phyloP scores from a whole-genome alignment of 2,113 vertebrate species.

The Sprattus sprattus region DNA sequence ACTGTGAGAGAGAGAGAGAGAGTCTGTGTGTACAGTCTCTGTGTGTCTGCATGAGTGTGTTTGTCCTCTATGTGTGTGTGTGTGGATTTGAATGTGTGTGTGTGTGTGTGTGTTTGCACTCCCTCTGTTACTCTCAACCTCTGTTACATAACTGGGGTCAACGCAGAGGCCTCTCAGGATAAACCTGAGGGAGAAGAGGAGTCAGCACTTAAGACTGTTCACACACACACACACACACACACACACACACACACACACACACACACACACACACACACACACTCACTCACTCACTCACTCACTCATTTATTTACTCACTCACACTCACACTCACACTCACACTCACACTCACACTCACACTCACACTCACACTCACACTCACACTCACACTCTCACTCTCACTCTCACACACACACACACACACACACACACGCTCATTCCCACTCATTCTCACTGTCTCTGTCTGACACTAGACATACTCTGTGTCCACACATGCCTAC shows the following conservation, averaged over 20 bases:
- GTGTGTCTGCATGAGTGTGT: constrained; percentile 3
- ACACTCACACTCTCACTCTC: constrained; percentile 16
- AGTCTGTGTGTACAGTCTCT: constrained; percentile 30
- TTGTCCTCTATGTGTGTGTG: no score
- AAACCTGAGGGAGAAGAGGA: constrained; percentile 5
- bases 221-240: constrained; percentile 6
- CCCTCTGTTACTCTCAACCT: constrained; percentile 36
- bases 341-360: constrained; percentile 10
- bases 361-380: not conserved
- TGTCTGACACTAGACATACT: no score
- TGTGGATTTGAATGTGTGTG: no score
- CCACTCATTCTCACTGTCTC: no score
- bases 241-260: constrained; percentile 6
- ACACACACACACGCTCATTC: not conserved
- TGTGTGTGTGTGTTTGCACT: constrained; percentile 14
- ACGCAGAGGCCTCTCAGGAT: constrained; percentile 23
- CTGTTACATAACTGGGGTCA: constrained; percentile 46
- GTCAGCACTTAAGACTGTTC: constrained; percentile 23
- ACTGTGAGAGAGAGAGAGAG: no score
- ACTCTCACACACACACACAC: constrained; percentile 12
- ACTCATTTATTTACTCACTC: not conserved
- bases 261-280: not conserved
- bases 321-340: constrained; percentile 31
- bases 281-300: constrained; percentile 21
- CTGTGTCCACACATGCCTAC: constrained; percentile 12